A percentile compares a stretch with the other conserved stretches of the same genome.
phyloP scores from a whole-genome alignment of 2,888 invertebrate species.

The Spodoptera littoralis region DNA sequence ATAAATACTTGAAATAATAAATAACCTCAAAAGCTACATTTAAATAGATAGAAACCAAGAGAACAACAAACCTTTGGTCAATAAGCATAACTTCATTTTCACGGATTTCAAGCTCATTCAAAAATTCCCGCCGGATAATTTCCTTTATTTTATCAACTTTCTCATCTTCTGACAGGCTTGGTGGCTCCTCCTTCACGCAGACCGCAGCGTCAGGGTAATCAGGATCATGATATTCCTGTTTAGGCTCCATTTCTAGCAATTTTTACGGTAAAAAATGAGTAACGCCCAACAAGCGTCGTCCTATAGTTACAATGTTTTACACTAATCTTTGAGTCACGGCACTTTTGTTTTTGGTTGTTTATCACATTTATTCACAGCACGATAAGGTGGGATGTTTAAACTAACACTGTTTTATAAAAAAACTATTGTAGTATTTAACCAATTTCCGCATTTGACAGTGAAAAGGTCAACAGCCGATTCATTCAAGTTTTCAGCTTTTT shows the following conservation, averaged over 20 bases:
- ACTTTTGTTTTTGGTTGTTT: conserved; percentile 62
- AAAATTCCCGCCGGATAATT: conserved; percentile 92
- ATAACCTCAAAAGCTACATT: conserved; percentile 7
- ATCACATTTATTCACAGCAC: conserved; percentile 70
- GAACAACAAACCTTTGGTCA: conserved; percentile 89
- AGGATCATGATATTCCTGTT: conserved; percentile 89
- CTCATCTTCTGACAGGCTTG: conserved; percentile 73
- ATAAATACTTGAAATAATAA: background rate
- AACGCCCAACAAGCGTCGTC: conserved; percentile 71
- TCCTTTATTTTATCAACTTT: conserved; percentile 86
- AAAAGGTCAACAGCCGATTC: conserved; percentile 83
- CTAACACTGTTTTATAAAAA: conserved; percentile 61
- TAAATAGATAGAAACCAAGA: conserved; percentile 37
- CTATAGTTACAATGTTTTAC: conserved; percentile 60
- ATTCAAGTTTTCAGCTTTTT: conserved; percentile 63
- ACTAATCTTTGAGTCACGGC: conserved; percentile 52
- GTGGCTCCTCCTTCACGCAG: conserved; percentile 67
- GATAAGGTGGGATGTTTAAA: conserved; percentile 58
- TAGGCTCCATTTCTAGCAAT: conserved; percentile 75
- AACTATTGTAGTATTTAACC: conserved; percentile 67
- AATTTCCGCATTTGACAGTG: conserved; percentile 82
- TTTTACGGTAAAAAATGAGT: conserved; percentile 64
- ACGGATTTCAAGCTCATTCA: conserved; percentile 90
- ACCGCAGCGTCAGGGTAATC: conserved; percentile 84
- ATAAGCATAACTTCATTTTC: conserved; percentile 92